These are phyloP conservation scores for Ophioninae sp. DNA, from an alignment of 2,888 invertebrate species.

Conservation along the genomic window DNA sequence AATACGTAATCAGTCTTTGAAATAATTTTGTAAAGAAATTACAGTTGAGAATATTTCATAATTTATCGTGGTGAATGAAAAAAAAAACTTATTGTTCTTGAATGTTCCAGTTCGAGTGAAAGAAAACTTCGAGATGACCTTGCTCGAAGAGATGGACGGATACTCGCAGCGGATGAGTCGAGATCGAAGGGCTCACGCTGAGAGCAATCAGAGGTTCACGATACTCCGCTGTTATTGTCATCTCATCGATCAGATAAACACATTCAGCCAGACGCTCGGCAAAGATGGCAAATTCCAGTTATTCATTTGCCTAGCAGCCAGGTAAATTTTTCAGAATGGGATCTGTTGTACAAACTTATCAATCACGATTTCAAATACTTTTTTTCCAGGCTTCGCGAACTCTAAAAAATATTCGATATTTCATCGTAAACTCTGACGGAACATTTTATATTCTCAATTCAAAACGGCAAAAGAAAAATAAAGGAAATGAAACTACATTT, in stretches of 20 bases:
- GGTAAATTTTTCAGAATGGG: conserved; percentile 83
- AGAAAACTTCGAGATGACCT: conserved; percentile 90
- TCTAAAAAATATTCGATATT: no score
- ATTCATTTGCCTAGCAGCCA: conserved; percentile 95
- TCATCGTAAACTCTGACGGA: no score
- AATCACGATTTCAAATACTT: neutral
- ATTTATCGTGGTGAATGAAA: neutral
- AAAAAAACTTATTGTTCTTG: neutral
- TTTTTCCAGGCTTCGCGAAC: neutral
- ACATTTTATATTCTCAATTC: no score
- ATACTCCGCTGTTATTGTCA: conserved; percentile 95
- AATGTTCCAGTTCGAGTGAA: conserved; percentile 86
- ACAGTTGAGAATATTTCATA: neutral
- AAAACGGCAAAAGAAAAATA: no score
- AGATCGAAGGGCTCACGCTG: conserved; percentile 72
- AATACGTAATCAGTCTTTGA: neutral
- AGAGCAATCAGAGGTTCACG: conserved; percentile 80
- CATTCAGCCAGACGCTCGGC: conserved; percentile 92
- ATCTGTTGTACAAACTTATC: neutral
- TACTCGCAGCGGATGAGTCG: conserved; percentile 77
- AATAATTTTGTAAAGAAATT: neutral
- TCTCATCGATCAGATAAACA: conserved; percentile 93
- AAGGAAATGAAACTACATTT: no score
- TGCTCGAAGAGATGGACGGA: conserved; percentile 84
- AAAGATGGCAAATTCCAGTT: conserved; percentile 99